These are phyloP conservation scores for Myxocyprinus asiaticus DNA, from an alignment of 2,113 vertebrate species.

Conservation along the genomic window DNA sequence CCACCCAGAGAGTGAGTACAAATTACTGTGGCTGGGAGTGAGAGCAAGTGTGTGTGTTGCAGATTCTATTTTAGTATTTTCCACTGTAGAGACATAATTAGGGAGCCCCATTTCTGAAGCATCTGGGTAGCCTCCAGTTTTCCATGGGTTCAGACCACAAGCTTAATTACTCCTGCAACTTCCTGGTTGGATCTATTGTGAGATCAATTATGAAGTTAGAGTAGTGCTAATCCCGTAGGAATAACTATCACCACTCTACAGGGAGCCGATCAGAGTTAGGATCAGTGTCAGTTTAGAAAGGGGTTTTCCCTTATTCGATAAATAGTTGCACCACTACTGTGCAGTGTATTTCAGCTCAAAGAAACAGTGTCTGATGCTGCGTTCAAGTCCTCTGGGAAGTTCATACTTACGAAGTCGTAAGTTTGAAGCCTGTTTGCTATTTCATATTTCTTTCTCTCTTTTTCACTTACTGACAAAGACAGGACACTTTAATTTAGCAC, in stretches of 20 bases:
- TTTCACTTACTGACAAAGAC: too few relatives aligned
- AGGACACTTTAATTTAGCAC: too few relatives aligned
- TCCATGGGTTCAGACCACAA: slow-evolving; percentile 19
- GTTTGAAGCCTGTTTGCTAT: too few relatives aligned
- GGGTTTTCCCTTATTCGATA: not conserved
- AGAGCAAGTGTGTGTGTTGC: slow-evolving; percentile 19
- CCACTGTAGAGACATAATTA: not conserved
- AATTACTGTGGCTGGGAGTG: slow-evolving; percentile 6
- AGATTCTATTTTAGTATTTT: slow-evolving; percentile 28
- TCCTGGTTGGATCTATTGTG: slow-evolving; percentile 33
- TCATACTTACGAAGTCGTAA: too few relatives aligned
- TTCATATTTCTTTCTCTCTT: too few relatives aligned
- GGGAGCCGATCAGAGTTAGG: slow-evolving; percentile 17
- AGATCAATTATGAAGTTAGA: slow-evolving; percentile 31
- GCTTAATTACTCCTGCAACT: slow-evolving; percentile 37
- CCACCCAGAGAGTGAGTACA: slow-evolving; percentile 73
- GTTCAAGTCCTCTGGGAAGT: too few relatives aligned
- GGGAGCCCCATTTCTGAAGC: slow-evolving; percentile 14
- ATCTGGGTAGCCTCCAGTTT: slow-evolving; percentile 24
- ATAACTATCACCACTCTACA: not conserved
- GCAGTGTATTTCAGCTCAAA: too few relatives aligned
- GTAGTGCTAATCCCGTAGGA: slow-evolving; percentile 9
- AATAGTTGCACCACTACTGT: not conserved
- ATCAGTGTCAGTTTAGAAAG: slow-evolving; percentile 32
- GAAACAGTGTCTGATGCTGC: too few relatives aligned